Evolutionary conservation across 2,113 vertebrate species (phyloP).

Genomic region (Rissa tridactyla): DNA sequence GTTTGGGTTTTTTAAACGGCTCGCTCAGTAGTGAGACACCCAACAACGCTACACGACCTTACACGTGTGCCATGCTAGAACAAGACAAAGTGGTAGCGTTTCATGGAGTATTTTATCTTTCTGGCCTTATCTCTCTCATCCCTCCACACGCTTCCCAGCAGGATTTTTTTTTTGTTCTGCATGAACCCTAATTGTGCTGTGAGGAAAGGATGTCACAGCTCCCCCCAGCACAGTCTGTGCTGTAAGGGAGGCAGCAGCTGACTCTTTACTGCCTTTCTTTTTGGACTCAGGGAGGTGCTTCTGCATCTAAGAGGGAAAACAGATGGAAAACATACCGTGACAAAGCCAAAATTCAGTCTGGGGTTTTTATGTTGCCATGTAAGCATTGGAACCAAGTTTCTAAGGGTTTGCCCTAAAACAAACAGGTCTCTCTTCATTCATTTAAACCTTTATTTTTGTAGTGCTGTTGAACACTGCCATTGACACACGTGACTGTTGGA

Average conservation of each 20-base stretch:
- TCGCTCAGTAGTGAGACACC: neutral
- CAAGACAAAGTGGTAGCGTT: neutral
- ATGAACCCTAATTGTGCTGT: neutral
- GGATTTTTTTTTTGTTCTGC: neutral
- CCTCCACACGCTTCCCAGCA: accelerated
- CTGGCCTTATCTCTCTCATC: neutral
- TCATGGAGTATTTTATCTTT: neutral
- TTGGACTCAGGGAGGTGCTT: neutral
- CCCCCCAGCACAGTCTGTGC: neutral
- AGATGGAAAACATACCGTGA: neutral
- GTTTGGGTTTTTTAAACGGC: neutral
- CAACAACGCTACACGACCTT: neutral
- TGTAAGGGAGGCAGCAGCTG: neutral
- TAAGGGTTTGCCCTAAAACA: neutral
- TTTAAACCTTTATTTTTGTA: conserved; percentile 4
- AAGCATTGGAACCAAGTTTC: neutral
- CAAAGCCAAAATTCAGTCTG: neutral
- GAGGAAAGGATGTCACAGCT: neutral
- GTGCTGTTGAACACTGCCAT: neutral
- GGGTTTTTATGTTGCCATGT: neutral
- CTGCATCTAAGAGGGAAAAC: neutral
- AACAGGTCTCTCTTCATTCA: neutral
- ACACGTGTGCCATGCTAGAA: neutral
- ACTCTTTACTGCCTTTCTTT: neutral
- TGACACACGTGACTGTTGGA: accelerated